A percentile compares a stretch with the other conserved stretches of the same genome.
These are phyloP conservation scores for Coregonus clupeaformis DNA, from an alignment of 2,113 vertebrate genomes.

Conservation along the genomic window DNA sequence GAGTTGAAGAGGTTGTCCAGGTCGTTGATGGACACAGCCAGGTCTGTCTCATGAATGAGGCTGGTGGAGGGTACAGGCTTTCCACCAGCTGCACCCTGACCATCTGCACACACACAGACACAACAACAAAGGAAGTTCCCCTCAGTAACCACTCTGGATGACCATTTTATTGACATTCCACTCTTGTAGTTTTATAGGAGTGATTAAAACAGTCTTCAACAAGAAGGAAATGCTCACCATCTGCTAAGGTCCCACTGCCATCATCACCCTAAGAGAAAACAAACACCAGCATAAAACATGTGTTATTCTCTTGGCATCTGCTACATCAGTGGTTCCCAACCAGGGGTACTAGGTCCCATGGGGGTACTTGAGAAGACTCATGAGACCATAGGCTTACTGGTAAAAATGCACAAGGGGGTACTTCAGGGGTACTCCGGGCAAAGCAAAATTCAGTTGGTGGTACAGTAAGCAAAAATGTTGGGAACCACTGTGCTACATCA, in stretches of 20 bases:
- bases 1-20: slow-evolving; percentile 96
- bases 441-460: too few relatives aligned
- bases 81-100: slow-evolving; percentile 82
- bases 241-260: slow-evolving; percentile 76
- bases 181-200: not conserved
- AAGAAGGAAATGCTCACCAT: slow-evolving; percentile 76
- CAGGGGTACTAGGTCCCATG: too few relatives aligned
- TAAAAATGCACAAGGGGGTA: too few relatives aligned
- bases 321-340: not conserved
- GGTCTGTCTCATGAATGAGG: slow-evolving; percentile 88
- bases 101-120: slow-evolving; percentile 68
- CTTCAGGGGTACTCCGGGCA: too few relatives aligned
- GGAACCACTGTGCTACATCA: too few relatives aligned
- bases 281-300: slow-evolving; percentile 1
- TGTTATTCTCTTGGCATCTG: not conserved
- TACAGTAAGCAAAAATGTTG: too few relatives aligned
- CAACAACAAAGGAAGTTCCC: not conserved
- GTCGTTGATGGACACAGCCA: slow-evolving; percentile 90
- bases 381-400: too few relatives aligned
- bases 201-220: slow-evolving; percentile 35
- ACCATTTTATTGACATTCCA: not conserved
- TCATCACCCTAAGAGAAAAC: slow-evolving; percentile 80
- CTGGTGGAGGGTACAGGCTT: slow-evolving; percentile 88
- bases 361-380: too few relatives aligned
- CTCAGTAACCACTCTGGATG: not conserved